Evolutionary conservation across 2,113 vertebrate genomes (phyloP), one percentile per base, ranked within the genome.

Genomic region (Reinhardtius hippoglossoides): DNA sequence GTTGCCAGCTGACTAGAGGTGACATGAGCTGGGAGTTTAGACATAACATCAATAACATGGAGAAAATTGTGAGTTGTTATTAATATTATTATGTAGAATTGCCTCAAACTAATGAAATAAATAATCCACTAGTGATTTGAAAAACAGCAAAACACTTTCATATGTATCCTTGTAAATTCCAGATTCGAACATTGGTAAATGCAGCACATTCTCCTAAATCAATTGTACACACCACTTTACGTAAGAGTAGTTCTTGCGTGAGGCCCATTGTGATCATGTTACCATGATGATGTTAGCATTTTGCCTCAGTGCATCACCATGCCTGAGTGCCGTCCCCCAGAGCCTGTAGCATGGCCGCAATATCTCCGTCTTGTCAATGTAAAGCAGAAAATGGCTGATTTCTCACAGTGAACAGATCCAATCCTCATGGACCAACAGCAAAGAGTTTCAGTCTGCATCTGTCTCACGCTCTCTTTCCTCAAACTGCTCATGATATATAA

Each of bases 401-500:
- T 50, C 14, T 50, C 46, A 18, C 46, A 50, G 46, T 18, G 46
- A 50, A 50, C 46, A 16, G 15, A 50, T 18, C 4, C 46, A 1
- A 18, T 50, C 16, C 46, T 20, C 18, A 50, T 50, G 46, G 46
- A 50, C 15, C 21, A 54, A 21, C 3, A 54, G n/a, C 20, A 54
- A 21, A 54, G 2, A 54, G 21, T 7, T 9, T 9, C 52, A 54
- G 18, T 54, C n/a, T 21, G 52, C 18, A 54, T n/a, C 52, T 54
- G n/a, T 21, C 52, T 50, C 16, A 50, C 46, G 46, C 44, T 46
- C 44, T 46, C 44, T 46, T 46, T 46, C 44, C 44, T 46, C 44
- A 46, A 46, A 46, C 44, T 46, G 10, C 52, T 9, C 18, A 71
- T 71, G 44, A 74, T 61, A 57, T 63, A 65, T 31, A 56, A 82